Conservation (phyloP, 2,888 invertebrate species). For the Cheilosia scutellata region DNA sequence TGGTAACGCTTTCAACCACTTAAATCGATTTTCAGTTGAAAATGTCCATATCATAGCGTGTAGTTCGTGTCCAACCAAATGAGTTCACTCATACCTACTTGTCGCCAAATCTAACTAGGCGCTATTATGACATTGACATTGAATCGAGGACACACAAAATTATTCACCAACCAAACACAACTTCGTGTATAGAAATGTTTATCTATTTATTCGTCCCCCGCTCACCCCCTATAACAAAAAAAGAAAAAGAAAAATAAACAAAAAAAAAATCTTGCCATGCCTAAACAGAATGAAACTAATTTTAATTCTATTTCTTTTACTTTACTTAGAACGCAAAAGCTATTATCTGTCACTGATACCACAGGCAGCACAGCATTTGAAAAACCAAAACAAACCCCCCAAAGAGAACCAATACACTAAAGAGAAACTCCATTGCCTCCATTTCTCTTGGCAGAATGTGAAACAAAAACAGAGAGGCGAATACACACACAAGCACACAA, state of each 20-base stretch:
- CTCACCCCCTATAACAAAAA: not conserved
- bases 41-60: slow-evolving; percentile 2
- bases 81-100: slow-evolving; percentile 1
- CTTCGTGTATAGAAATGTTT: slow-evolving; percentile 16
- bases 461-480: slow-evolving; percentile 57
- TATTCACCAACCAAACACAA: slow-evolving; percentile 1
- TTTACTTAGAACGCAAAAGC: slow-evolving; percentile 55
- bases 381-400: slow-evolving; percentile 60
- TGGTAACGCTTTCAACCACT: not conserved
- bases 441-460: not conserved
- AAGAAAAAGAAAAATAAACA: not conserved
- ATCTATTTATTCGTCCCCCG: not conserved
- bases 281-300: not conserved
- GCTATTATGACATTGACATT: slow-evolving; percentile 56
- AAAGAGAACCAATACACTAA: slow-evolving; percentile 9
- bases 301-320: slow-evolving; percentile 24
- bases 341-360: slow-evolving; percentile 62
- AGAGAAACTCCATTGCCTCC: slow-evolving; percentile 10
- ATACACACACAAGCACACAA: slow-evolving; percentile 7
- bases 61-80: not conserved
- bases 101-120: slow-evolving; percentile 16
- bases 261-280: not conserved
- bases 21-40: slow-evolving; percentile 6
- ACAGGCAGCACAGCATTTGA: slow-evolving; percentile 9
- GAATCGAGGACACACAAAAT: slow-evolving; percentile 57